A percentile compares a stretch with the other conserved stretches of the same genome.
Conservation (phyloP, 2,888 invertebrate genomes). For the Agrochola lychnidis region DNA sequence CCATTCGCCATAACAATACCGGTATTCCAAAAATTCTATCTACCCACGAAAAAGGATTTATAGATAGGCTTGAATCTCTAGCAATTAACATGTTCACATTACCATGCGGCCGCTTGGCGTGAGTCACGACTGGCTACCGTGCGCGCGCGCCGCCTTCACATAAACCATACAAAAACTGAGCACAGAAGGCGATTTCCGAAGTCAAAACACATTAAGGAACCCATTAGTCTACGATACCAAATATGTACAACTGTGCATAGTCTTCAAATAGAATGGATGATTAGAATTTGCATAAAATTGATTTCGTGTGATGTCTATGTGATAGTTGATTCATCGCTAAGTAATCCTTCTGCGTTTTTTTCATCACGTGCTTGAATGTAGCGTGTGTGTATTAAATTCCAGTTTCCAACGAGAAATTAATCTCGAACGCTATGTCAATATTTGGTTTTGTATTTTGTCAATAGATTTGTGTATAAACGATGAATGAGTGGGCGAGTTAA, state of each 20-base stretch:
- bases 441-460: slow-evolving; percentile 71
- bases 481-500: slow-evolving; percentile 63
- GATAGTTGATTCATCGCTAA: background rate
- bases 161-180: slow-evolving; percentile 49
- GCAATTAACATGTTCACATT: slow-evolving; percentile 82
- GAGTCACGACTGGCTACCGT: slow-evolving; percentile 82
- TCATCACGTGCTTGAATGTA: slow-evolving; percentile 14
- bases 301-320: background rate
- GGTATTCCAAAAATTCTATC: slow-evolving; percentile 25
- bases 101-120: slow-evolving; percentile 71
- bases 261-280: background rate
- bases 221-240: slow-evolving; percentile 5
- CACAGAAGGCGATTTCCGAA: slow-evolving; percentile 44
- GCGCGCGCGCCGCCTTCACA: slow-evolving; percentile 64
- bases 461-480: slow-evolving; percentile 60
- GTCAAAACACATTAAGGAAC: slow-evolving; percentile 14
- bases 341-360: slow-evolving; percentile 44
- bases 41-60: slow-evolving; percentile 54
- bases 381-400: slow-evolving; percentile 64
- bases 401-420: slow-evolving; percentile 70
- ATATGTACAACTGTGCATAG: background rate
- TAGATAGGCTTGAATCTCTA: slow-evolving; percentile 69
- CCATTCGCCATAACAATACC: slow-evolving; percentile 8
- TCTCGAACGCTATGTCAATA: slow-evolving; percentile 70
- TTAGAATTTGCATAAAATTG: slow-evolving; percentile 2